Percentiles rank a stretch among this genome's conserved stretches.
phyloP scores from a whole-genome alignment of 2,113 vertebrate species.

The Prionailurus viverrinus region DNA sequence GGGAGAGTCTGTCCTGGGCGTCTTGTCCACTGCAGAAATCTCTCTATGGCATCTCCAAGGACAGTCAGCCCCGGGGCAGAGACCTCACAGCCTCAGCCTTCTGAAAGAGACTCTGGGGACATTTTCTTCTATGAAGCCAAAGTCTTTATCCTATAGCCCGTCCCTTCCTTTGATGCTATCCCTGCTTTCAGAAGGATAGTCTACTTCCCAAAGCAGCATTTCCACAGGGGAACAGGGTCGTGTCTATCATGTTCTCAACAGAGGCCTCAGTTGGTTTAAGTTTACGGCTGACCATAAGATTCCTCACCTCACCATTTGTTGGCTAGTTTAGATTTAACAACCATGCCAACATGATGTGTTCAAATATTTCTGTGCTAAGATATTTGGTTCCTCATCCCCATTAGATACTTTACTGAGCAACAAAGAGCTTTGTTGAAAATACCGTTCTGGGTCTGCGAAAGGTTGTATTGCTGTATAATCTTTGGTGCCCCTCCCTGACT shows the following conservation, averaged over 20 bases:
- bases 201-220: not conserved
- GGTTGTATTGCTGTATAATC: not conserved
- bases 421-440: slow-evolving; percentile 39
- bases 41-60: not conserved
- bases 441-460: not conserved
- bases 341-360: not conserved
- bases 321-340: not conserved
- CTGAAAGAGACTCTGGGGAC: not conserved
- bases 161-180: not conserved
- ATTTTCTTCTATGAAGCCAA: not conserved
- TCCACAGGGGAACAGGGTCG: not conserved
- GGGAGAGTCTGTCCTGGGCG: not conserved
- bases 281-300: not conserved
- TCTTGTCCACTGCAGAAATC: not conserved
- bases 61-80: too few species aligned
- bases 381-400: not conserved
- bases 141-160: not conserved
- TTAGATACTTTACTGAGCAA: not conserved
- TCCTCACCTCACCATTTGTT: not conserved
- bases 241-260: not conserved
- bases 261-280: not conserved
- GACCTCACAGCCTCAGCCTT: not conserved
- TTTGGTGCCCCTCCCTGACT: not conserved
- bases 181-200: not conserved
- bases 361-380: slow-evolving; percentile 16